Evolutionary conservation across 2,888 invertebrate genomes (phyloP), one percentile per base, ranked within the genome.

Genomic region (Scaptomyza cyrtandrae): DNA sequence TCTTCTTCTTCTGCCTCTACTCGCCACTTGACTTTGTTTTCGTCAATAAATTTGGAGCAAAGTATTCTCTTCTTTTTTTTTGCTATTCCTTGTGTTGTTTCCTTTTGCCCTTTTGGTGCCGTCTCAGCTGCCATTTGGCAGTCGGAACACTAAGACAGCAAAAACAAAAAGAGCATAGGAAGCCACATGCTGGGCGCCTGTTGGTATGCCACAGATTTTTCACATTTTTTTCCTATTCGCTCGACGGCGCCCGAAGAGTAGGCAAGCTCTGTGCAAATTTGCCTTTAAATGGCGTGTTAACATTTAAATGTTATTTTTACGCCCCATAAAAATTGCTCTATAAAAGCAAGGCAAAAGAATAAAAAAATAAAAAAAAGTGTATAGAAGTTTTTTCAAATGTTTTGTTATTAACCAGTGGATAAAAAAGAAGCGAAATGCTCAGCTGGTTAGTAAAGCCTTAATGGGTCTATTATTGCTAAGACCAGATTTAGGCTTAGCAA

Each of bases 281-380:
- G 72, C 61, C 75, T 82, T 85, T 84, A 87, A 87, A 85, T 87
- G 82, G 85, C 79, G 86, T 87, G 87, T 87, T 85, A 87, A 87
- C 87, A 87, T 84, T 84, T 87, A 85, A 87, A 84, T 84, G 80
- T 75, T 79, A 79, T 79, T 84, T 87, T 85, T 82, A 84, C 82
- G 86, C 82, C 77, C 75, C 85, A 84, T 84, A 79, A 84, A 84
- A 87, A 75, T 69, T 70, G 75, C 71, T 69, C 58, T 61, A 71
- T 78, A 80, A 86, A 70, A 69, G 64, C 65, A 67, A 63, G 54
- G 33, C 44, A 55, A 57, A 59, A 63, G 57, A 37, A 54, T 43
- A 29, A 24, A 43, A 57, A 24, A 11, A 53, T 10, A 55, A 33
- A 33, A 2, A 33, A 33, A 33, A 6, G 13, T 45, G 59, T 57